Base-by-base conservation (phyloP, 2,113 vertebrate genomes). In the Panthera uncia region DNA sequence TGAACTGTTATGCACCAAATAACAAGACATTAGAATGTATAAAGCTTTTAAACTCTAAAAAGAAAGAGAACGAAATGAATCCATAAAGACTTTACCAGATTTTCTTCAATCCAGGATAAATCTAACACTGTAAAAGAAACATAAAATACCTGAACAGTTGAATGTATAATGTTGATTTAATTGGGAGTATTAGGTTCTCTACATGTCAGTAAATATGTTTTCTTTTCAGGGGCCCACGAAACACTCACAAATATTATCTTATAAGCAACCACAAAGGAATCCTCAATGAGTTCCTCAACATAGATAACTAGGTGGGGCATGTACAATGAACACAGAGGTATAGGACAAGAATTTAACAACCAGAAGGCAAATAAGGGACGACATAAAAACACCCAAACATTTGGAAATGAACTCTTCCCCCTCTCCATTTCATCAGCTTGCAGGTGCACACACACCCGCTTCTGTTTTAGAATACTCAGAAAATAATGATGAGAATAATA, bases 81-180 rank as follows among this genome's bases (percentile, higher is more conserved):
- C 29, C 14, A 61, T 3, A 57, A 55, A 55, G 55, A 61, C 57
- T 61, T 21, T 50, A 81, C 29, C 57, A 52, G 33, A 80, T 74
- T 81, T 92, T 23, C 29, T 95, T 73, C 45, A 19, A 66, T 80
- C 31, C 36, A 55, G 33, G 18, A 36, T 82, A 78, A 52, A 55
- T 63, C 21, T 78, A 78, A 85, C 9, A 84, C 18, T 79, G 8
- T 68, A 89, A 79, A 95, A 95, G 38, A 82, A 76, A 93, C 66
- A 29, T 76, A 36, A 83, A 89, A 45, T 84, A 63, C 23, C 10
- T 45, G 48, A 89, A 73, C 57, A 80, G 50, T 36, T 88, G 68
- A 61, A 96, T 85, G 85, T 21, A 92, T 83, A 65, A 84, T 74
- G 12, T 76, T 95, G 63, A 87, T 79, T 96, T 91, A 93, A 69